phyloP scores from a whole-genome alignment of 2,888 invertebrate genomes.

The Gonocerus acuteangulatus region DNA sequence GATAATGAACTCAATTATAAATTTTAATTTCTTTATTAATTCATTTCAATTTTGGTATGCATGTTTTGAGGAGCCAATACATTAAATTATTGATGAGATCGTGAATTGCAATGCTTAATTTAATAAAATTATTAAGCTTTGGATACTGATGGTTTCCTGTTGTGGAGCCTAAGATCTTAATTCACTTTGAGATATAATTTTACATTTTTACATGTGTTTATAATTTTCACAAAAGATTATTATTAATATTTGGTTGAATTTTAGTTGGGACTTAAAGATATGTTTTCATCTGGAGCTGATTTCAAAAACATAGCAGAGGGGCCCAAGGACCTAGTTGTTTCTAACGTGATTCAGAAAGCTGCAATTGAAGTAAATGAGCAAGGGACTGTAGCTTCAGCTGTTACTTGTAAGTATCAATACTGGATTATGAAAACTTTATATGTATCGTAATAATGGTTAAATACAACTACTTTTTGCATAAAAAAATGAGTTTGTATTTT shows the following conservation, averaged over 20 bases:
- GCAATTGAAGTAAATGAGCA: conserved; percentile 70
- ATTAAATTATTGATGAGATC: no score
- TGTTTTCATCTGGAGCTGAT: conserved; percentile 63
- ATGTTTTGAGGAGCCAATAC: no score
- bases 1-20: no score
- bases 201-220: no score
- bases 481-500: no score
- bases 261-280: conserved; percentile 62
- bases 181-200: no score
- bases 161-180: no score
- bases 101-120: no score
- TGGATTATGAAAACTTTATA: conserved; percentile 23
- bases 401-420: conserved; percentile 53
- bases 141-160: no score
- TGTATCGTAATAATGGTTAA: background rate
- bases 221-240: background rate
- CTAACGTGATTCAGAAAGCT: conserved; percentile 64
- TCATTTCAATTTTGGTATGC: no score
- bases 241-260: conserved; percentile 35
- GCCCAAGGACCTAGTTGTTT: conserved; percentile 51
- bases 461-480: background rate
- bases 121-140: no score
- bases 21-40: no score
- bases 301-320: conserved; percentile 61
- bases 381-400: conserved; percentile 62